Evolutionary conservation across 2,113 vertebrate species (phyloP).

Genomic region (Heterotis niloticus): DNA sequence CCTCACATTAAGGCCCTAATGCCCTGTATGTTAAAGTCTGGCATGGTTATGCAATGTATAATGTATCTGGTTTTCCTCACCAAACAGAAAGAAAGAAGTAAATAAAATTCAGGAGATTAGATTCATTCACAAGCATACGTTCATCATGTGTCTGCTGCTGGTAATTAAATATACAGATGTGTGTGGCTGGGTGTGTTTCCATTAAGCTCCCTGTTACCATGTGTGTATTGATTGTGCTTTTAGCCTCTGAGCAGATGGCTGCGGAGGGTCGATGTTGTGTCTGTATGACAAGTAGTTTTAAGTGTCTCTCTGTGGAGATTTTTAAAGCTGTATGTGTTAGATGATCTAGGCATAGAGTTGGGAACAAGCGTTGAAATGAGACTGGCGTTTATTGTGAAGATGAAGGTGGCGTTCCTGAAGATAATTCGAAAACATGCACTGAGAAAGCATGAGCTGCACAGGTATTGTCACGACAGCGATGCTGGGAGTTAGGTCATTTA

Average conservation of each 20-base stretch:
- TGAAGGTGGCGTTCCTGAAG: constrained; percentile 38
- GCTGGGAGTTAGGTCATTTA: not conserved
- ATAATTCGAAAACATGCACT: constrained; percentile 22
- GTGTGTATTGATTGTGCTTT: constrained; percentile 15
- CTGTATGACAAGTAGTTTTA: not conserved
- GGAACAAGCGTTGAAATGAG: constrained; percentile 28
- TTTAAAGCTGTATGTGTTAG: not conserved
- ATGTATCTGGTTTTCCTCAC: no score
- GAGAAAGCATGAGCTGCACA: constrained; percentile 20
- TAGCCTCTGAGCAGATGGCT: constrained; percentile 11
- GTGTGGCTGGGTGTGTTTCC: not conserved
- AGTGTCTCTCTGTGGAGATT: not conserved
- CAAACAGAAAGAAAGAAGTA: no score
- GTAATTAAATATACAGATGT: not conserved
- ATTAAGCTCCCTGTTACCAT: not conserved
- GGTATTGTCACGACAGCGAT: constrained; percentile 20
- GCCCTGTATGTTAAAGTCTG: no score
- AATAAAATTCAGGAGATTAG: no score
- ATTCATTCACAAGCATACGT: no score
- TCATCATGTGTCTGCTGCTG: not conserved
- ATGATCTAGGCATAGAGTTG: not conserved
- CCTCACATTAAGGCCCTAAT: no score
- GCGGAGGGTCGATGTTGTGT: constrained; percentile 1
- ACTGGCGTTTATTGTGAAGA: constrained; percentile 34
- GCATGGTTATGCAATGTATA: no score